Conservation (phyloP, 2,888 invertebrate species). For the Candidula unifasciata region DNA sequence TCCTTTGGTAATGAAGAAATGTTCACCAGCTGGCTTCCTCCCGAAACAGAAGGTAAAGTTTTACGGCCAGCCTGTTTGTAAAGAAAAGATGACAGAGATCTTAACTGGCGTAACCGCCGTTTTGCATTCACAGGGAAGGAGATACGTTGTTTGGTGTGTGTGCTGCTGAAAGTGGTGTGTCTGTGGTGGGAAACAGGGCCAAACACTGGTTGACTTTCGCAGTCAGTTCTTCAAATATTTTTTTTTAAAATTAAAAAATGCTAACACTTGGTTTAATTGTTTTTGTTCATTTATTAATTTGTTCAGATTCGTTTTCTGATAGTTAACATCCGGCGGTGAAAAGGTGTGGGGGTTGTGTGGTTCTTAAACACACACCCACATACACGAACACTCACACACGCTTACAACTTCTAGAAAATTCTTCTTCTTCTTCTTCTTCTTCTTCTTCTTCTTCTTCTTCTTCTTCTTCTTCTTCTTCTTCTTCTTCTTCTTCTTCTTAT, state of each 20-base stretch:
- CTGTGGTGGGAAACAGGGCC: background rate
- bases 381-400: background rate
- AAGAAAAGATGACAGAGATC: background rate
- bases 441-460: background rate
- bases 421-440: background rate
- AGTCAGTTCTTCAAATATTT: background rate
- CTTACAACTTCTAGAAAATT: background rate
- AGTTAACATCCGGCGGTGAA: too few relatives aligned
- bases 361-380: background rate
- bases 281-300: too few relatives aligned
- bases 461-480: conserved; percentile 8
- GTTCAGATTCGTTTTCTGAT: too few relatives aligned
- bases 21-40: background rate
- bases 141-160: background rate
- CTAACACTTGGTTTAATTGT: too few relatives aligned
- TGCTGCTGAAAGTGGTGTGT: background rate
- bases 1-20: background rate
- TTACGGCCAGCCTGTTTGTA: background rate
- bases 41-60: background rate
- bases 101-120: background rate
- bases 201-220: background rate
- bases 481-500: background rate
- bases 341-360: background rate
- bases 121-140: background rate
- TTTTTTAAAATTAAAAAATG: background rate